phyloP scores from a whole-genome alignment of 2,797 vertebrate genomes.

The Gymnoscopelus braueri region DNA sequence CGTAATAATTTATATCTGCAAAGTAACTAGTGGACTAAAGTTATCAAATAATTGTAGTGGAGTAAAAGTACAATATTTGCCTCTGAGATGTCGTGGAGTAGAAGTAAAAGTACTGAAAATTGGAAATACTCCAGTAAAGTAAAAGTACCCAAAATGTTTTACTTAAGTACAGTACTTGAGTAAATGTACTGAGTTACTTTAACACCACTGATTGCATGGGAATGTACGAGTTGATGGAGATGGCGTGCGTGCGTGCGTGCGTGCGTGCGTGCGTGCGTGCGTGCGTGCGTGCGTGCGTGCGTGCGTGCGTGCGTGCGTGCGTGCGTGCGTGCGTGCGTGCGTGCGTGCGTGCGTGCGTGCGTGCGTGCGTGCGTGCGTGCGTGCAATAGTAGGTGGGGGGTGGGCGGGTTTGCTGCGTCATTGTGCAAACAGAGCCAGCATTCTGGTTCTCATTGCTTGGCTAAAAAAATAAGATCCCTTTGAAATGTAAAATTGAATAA shows the following conservation, averaged over 20 bases:
- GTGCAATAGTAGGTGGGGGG: neutral
- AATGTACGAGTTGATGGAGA: neutral
- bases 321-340: neutral
- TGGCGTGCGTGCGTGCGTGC: neutral
- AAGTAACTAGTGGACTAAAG: no score
- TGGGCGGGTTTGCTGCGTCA: neutral
- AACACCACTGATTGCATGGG: no score
- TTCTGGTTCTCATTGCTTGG: constrained; percentile 36
- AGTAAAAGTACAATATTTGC: no score
- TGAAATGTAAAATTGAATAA: constrained; percentile 67
- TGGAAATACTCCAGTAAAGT: no score
- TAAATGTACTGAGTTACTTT: no score
- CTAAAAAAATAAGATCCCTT: constrained; percentile 34
- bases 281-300: constrained; percentile 32
- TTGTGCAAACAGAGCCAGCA: constrained; percentile 12
- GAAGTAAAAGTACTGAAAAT: no score
- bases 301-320: constrained; percentile 28
- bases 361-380: constrained; percentile 35
- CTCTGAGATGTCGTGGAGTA: no score
- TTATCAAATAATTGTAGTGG: no score
- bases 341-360: constrained; percentile 7
- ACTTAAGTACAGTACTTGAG: no score
- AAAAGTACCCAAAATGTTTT: no score
- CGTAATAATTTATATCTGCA: no score
- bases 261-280: constrained; percentile 1